Evolutionary conservation across 2,888 invertebrate species (phyloP), one percentile per base, ranked within the genome.

Genomic region (Diachrysia chrysitis): DNA sequence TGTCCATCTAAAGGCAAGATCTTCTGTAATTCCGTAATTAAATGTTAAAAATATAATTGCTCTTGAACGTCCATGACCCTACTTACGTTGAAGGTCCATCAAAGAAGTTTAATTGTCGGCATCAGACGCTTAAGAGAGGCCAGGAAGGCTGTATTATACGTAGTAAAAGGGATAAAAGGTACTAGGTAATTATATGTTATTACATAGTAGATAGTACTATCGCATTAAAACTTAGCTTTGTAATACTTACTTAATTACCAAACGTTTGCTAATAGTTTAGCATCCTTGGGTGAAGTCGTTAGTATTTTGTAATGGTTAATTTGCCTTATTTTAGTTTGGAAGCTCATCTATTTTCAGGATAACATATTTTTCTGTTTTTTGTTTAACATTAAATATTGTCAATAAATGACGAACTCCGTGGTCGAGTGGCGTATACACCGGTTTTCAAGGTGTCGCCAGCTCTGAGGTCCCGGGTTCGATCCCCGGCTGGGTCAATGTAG

Each of bases 1-100:
- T 17, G 12, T 21, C 21, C 21, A 19, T 58, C 69, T 59, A 65
- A 69, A 69, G 62, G 64, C 51, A 25, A 53, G 73, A 78, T 73
- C 69, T 69, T n/a, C 7, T 6, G 23, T n/a, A 54, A 16, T 9
- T n/a, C n/a, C 16, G 54, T 25, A 29, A 54, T 23, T 51, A 21
- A 51, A 51, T 19, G 48, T 21, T 21, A 12, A 51, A 14, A 51
- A 51, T 51, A 51, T 51, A 51, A 51, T 51, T 51, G 48, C 21
- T 42, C 37, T 17, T n/a, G 2, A 21, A 19, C 48, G 48, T 12
- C 42, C 48, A 21, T 51, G 48, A 51, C 48, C 48, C 48, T 21
- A 51, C 48, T 51, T 51, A 0, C 21, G 21, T 21, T 51, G 19
- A 51, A 51, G 48, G 48, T 51, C 48, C 48, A 19, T 48, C 48